Evolutionary conservation across 2,888 invertebrate species (phyloP), one percentile per base, ranked within the genome.

Genomic region (Synanthedon tipuliformis): DNA sequence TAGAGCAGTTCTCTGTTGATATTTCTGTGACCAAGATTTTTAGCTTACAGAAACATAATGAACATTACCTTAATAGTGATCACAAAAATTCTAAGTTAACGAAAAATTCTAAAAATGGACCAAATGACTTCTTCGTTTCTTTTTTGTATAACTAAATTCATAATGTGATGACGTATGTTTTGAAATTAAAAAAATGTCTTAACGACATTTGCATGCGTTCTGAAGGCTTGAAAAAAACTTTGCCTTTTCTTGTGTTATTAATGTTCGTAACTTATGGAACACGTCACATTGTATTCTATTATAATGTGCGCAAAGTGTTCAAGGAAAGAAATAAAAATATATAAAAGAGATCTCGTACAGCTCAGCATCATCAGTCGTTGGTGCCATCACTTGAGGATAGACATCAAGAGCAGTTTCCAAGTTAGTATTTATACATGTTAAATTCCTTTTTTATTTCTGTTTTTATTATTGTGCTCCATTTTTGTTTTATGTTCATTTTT

Each of bases 241-340:
- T 45, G 45, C 45, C 13, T 45, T 13, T 45, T 45, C 45, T 45
- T n/a, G 45, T 8, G 45, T 45, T 45, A 15, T 15, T 45, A 45
- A 45, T 45, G 45, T 45, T 34, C 8, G 34, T 34, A 34, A 34
- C 34, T 34, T 34, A 34, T 34, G 34, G 45, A 15, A 45, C 15
- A 45, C 45, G 45, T 45, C 45, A 45, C 34, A 34, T 34, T 34
- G 34, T 34, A 34, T 34, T 34, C 34, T 34, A 34, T 45, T 45
- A 45, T n/a, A 10, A 45, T 45, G 45, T 45, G n/a, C 12, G 63
- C 66, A 83, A 61, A 56, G 52, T 8, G 41, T 45, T 41, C 27
- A 13, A 15, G 40, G 52, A 50, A 64, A 69, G 27, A 16, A 50
- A 15, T 18, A 16, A 50, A 23, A 12, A 48, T 7, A 16, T 50